These are phyloP conservation scores for Cygnus buccinator DNA, from an alignment of 2,113 vertebrate genomes.

Conservation along the genomic window DNA sequence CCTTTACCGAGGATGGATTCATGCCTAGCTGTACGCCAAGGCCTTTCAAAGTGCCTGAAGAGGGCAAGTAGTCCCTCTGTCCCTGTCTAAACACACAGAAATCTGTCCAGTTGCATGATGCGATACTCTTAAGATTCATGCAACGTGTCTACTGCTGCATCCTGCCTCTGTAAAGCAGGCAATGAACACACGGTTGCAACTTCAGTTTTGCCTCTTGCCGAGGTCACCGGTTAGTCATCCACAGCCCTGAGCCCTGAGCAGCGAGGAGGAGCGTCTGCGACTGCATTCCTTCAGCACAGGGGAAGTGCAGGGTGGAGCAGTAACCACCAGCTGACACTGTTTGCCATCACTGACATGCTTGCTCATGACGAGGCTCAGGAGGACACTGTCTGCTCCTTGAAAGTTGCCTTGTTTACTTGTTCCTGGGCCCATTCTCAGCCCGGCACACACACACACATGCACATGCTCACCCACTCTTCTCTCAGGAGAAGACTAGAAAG, in stretches of 20 bases:
- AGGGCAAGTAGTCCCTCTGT: neutral
- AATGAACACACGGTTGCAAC: neutral
- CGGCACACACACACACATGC: fast-evolving
- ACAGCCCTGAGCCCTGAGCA: neutral
- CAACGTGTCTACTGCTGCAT: neutral
- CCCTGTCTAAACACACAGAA: neutral
- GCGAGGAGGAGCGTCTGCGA: neutral
- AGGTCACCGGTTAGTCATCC: neutral
- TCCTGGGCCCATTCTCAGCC: neutral
- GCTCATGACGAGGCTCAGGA: neutral
- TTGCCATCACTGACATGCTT: neutral
- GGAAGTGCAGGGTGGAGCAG: neutral
- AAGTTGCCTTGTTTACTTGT: neutral
- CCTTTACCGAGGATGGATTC: neutral
- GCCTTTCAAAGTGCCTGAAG: neutral
- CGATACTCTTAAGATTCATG: neutral
- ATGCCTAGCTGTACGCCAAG: neutral
- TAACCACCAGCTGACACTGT: neutral
- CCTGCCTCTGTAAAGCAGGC: neutral
- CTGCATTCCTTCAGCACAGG: neutral
- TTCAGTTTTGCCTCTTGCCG: neutral
- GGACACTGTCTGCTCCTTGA: neutral
- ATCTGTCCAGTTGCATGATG: neutral
- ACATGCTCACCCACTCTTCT: neutral
- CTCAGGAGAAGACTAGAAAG: neutral